Base-by-base conservation (phyloP, 2,113 vertebrate species). In the Misgurnus anguillicaudatus region DNA sequence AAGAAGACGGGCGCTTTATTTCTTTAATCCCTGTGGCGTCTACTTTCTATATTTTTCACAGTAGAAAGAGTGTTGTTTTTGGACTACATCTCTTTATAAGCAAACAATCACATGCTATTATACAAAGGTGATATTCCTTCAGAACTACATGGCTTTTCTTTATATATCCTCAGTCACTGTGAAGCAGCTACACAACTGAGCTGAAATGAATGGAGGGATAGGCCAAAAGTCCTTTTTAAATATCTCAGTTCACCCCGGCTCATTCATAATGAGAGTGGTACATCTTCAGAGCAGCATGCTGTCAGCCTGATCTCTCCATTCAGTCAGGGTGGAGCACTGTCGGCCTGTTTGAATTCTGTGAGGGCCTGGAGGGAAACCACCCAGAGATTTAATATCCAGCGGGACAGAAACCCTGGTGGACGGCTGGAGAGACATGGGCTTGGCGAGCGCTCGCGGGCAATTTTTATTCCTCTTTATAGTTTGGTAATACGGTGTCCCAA, bases 391-490 rank as follows among this genome's bases (percentile, higher is more conserved):
- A 91, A 88, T 89, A 89, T 89, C 82, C 45, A 85, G 84, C 86
- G 79, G 65, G 83, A 87, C 86, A 55, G 66, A 70, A 74, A 63
- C 62, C 41, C 24, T 62, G 80, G 21, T 19, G 38, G 62, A 67
- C 41, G 81, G 85, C 53, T 72, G 81, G 85, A 86, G 85, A 88
- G 82, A 84, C 47, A 72, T 82, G 2, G 82, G 86, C 84, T 87
- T 75, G 85, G 86, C 82, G 77, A 76, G 84, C 38, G 61, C 88
- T 85, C 85, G 71, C 82, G 82, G 84, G 88, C 88, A 89, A 90
- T 71, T 89, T 75, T 88, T 88, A 78, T 80, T 86, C 85, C 86
- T 89, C 91, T 91, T 91, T 91, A 89, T 90, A 91, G 89, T 87
- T 85, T 45, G 47, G 83, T 89, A 91, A 91, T 90, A 88, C 83